phyloP scores from a whole-genome alignment of 1,140 invertebrate species.

The Proctacanthus coquilletti region DNA sequence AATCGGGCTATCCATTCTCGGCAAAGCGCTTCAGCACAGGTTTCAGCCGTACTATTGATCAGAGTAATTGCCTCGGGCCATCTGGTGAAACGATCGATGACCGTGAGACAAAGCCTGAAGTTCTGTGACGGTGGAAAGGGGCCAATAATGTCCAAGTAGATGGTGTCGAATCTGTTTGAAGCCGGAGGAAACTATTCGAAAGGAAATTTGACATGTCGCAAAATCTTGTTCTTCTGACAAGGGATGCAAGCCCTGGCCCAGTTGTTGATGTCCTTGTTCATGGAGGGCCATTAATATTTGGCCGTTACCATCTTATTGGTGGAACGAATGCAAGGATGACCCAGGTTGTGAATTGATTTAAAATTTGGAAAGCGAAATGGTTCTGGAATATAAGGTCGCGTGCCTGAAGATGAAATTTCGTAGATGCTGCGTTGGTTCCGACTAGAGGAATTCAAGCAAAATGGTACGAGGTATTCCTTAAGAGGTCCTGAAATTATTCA shows the following conservation, averaged over 20 bases:
- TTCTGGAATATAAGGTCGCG: too few species aligned
- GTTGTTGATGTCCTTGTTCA: conserved; percentile 6
- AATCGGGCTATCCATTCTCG: conserved; percentile 17
- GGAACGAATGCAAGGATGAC: neutral
- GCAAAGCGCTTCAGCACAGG: conserved; percentile 15
- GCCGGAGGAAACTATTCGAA: conserved; percentile 9
- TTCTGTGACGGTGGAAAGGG: conserved; percentile 24
- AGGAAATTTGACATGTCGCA: conserved; percentile 11
- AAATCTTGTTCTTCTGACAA: conserved; percentile 14
- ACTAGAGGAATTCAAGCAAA: too few species aligned
- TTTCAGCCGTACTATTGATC: conserved; percentile 18
- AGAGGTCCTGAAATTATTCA: too few species aligned
- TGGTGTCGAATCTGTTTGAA: conserved; percentile 20
- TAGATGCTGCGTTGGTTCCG: too few species aligned
- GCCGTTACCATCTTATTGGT: neutral
- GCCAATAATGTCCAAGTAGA: conserved; percentile 36
- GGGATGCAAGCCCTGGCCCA: conserved; percentile 9
- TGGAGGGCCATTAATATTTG: conserved; percentile 8
- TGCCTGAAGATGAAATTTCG: too few species aligned
- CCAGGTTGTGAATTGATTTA: neutral
- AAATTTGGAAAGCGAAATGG: too few species aligned
- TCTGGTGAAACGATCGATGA: conserved; percentile 17
- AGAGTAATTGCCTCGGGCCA: conserved; percentile 23
- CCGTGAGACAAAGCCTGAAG: conserved; percentile 27
- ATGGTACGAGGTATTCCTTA: too few species aligned